These are phyloP conservation scores for Ommatoiulus sabulosus DNA, from an alignment of 2,888 invertebrate genomes.

Conservation along the genomic window DNA sequence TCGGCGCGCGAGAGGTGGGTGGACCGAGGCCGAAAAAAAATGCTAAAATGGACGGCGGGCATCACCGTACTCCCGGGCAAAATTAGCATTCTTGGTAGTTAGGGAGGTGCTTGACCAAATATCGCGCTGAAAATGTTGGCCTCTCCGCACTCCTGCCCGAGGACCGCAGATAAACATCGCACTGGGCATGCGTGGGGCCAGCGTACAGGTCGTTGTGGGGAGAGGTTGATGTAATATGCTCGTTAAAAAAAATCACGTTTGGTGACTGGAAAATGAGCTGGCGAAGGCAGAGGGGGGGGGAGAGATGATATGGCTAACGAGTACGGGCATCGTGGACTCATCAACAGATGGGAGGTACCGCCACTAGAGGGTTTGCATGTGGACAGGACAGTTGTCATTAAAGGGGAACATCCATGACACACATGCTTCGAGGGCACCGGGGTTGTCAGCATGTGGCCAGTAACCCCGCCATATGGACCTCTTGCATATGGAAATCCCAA, in stretches of 20 bases:
- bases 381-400: constrained; percentile 29
- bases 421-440: not conserved
- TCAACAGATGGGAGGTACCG: constrained; percentile 27
- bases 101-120: constrained; percentile 10
- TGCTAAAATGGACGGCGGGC: not conserved
- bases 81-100: not conserved
- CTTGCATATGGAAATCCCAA: constrained; percentile 4
- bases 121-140: not conserved
- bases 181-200: not conserved
- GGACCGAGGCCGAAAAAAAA: not conserved
- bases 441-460: constrained; percentile 5
- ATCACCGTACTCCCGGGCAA: not conserved
- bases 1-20: not conserved
- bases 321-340: not conserved
- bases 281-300: not conserved
- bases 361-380: not conserved
- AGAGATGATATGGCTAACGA: not conserved
- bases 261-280: not conserved
- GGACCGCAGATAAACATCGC: not conserved
- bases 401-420: not conserved
- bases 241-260: constrained; percentile 35
- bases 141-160: not conserved
- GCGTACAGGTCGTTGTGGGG: constrained; percentile 14
- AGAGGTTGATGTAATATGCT: not conserved
- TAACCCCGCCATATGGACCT: constrained; percentile 37